Evolutionary conservation across 92 coral and sea anemone genomes (phyloP).

Genomic region (Phenganax subtilis): DNA sequence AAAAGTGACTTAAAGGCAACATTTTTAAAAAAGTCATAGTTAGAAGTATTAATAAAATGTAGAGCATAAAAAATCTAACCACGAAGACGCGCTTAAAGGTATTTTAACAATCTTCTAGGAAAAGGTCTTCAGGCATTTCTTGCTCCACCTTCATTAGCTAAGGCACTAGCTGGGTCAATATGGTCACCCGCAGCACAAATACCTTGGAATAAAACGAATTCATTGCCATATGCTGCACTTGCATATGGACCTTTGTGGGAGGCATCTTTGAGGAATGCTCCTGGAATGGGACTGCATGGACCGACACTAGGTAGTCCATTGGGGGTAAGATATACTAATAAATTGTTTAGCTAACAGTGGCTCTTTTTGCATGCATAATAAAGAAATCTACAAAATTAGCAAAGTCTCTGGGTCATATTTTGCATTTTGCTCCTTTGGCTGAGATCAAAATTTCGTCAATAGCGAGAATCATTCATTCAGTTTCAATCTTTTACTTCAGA

Average conservation of each 20-base stretch:
- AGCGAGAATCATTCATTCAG: too few species aligned
- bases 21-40: neutral
- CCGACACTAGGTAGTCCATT: slow-evolving; percentile 31
- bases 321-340: neutral
- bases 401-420: too few species aligned
- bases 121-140: slow-evolving; percentile 16
- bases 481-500: neutral
- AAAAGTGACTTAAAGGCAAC: neutral
- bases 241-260: slow-evolving; percentile 41
- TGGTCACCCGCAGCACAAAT: slow-evolving; percentile 36
- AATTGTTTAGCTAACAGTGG: neutral
- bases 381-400: too few species aligned
- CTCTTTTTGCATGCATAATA: neutral
- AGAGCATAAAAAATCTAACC: neutral
- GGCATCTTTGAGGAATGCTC: slow-evolving; percentile 33
- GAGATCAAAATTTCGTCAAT: too few species aligned
- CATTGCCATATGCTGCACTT: slow-evolving; percentile 32
- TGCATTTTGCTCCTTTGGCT: too few species aligned
- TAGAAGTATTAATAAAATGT: neutral
- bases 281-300: slow-evolving; percentile 37
- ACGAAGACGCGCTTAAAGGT: too few species aligned
- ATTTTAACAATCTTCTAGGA: neutral
- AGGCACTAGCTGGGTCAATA: slow-evolving; percentile 32
- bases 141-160: slow-evolving; percentile 33
- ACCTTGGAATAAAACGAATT: slow-evolving; percentile 31